Evolutionary conservation across 2,888 invertebrate species (phyloP), one percentile per base, ranked within the genome.

Genomic region (Ophion ventricosus): DNA sequence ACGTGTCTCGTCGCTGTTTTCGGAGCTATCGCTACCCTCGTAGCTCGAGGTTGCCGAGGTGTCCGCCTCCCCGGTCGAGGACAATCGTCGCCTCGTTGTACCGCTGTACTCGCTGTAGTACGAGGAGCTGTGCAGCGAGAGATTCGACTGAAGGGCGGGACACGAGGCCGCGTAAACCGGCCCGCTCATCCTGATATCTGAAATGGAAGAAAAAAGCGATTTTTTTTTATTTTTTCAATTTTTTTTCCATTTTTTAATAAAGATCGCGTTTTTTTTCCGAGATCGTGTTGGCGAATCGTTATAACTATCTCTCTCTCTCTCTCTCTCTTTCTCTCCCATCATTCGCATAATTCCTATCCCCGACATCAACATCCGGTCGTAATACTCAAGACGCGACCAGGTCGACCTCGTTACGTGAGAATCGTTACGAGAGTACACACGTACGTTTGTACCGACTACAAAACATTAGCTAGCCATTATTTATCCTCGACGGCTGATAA

Each of bases 1-100:
- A 5, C 94, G 91, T 26, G 94, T 93, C 85, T 94, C 94, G 74
- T 94, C 94, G 87, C 94, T 94, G 87, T 94, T 94, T 43, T 94
- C 94, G 40, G 94, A 92, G 80, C 94, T 94, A 88, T 94, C 95
- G 85, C 95, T 95, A 54, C 95, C 95, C 87, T 95, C 95, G 88
- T 94, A 94, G 87, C 94, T 94, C 77, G 94, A 94, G 54, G 94
- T 94, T 23, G 94, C 94, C 64, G 94, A 93, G 14, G 94, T 93
- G 84, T 94, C 90, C 89, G 95, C 93, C 88, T 95, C 95, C 40
- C 95, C 95, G 17, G 95, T 95, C n/a, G 95, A 95, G 66, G 95
- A 95, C 87, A 95, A 90, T 80, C 87, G 82, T 87, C 94, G 94
- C 87, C 95, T 94, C 75, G 93, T 87, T 3, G 89, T 87, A 11